Percentiles rank a stretch among this genome's conserved stretches.
These are phyloP conservation scores for Xylophagus ater DNA, from an alignment of 2,888 invertebrate genomes.

Conservation along the genomic window DNA sequence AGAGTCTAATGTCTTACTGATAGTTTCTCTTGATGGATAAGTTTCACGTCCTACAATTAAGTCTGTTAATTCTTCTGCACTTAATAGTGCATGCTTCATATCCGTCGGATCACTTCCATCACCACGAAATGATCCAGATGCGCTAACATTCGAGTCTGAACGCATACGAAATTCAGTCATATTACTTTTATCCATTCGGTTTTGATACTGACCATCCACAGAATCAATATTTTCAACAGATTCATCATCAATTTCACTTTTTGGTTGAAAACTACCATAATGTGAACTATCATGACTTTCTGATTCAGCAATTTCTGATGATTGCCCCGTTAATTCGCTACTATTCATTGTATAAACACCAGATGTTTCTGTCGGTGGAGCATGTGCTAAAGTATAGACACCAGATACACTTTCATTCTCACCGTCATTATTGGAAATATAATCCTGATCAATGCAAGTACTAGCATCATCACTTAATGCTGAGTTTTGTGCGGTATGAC, in stretches of 20 bases:
- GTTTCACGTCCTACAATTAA: slow-evolving; percentile 68
- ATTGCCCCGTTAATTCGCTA: slow-evolving; percentile 45
- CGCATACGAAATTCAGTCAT: slow-evolving; percentile 49
- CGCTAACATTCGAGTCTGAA: slow-evolving; percentile 69
- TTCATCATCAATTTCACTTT: slow-evolving; percentile 41
- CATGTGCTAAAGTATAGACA: slow-evolving; percentile 48
- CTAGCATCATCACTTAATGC: slow-evolving; percentile 60
- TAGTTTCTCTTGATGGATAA: slow-evolving; percentile 65
- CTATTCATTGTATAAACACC: slow-evolving; percentile 75
- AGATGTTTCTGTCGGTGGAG: slow-evolving; percentile 71
- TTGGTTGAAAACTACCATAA: slow-evolving; percentile 47
- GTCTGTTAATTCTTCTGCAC: slow-evolving; percentile 74
- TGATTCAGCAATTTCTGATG: slow-evolving; percentile 47
- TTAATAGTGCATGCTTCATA: slow-evolving; percentile 60
- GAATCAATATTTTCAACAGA: slow-evolving; percentile 40
- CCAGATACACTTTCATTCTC: slow-evolving; percentile 44
- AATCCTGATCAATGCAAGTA: slow-evolving; percentile 55
- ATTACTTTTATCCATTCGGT: slow-evolving; percentile 41
- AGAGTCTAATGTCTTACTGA: slow-evolving; percentile 76
- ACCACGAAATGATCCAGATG: slow-evolving; percentile 69
- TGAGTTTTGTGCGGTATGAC: slow-evolving; percentile 79
- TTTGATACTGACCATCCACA: slow-evolving; percentile 45
- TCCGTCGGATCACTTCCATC: slow-evolving; percentile 84
- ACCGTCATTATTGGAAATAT: slow-evolving; percentile 29
- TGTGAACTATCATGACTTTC: slow-evolving; percentile 44